Evolutionary conservation across 1,140 invertebrate genomes (phyloP), one percentile per base, ranked within the genome.

Genomic region (Heliconius nattereri): DNA sequence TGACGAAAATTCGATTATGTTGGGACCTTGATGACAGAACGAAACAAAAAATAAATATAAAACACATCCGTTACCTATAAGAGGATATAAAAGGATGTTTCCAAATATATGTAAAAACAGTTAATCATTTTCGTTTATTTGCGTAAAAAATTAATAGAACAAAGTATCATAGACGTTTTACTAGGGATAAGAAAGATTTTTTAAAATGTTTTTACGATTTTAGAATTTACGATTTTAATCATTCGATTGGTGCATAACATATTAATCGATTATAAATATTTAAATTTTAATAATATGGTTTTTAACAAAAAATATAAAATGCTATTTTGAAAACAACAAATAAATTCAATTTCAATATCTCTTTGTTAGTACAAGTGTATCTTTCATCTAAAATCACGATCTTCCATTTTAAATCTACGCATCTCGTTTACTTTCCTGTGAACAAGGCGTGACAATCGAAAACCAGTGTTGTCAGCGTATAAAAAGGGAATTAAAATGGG

Each of bases 1-100:
- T 93, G 91, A 91, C 91, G 90, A 92, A 91, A 92, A 91, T 90
- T 93, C 89, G 89, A 92, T 92, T 92, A 91, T 88, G 85, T 87
- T 85, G 87, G 89, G 87, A 84, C 85, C 80, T 85, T 84, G 89
- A 91, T 85, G 87, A 90, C 89, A 91, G 87, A 87, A 81, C 37
- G 71, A 72, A 80, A 73, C 70, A 73, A 80, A 80, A 80, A 76
- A 73, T 49, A 20, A 73, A 76, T 80, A 76, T 60, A 35, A 40
- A 79, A 75, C 78, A 66, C 73, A 80, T 72, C 78, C 78, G 60
- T 71, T 19, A 20, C 19, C 60, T 77, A 74, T 77, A 80, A 57
- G 49, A 52, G 75, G 26, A 73, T 77, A 74, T 89, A 86, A 87
- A 85, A 81, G 84, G 81, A 86, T 82, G 82, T 81, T 84, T 83